Evolutionary conservation across 2,797 vertebrate species (phyloP).

Genomic region (Ceryle rudis): DNA sequence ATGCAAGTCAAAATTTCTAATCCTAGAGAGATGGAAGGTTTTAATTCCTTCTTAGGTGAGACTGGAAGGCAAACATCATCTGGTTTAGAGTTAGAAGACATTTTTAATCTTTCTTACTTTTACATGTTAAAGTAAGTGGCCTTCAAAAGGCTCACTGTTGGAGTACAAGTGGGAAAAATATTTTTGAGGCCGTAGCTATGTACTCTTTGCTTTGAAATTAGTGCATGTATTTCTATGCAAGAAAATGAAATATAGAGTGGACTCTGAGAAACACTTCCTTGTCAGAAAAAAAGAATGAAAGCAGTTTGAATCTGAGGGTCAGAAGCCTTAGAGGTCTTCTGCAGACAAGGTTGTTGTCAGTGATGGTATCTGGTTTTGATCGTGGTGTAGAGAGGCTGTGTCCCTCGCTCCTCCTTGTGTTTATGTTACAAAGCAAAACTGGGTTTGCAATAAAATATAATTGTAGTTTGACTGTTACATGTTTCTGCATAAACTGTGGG

Average conservation of each 20-base stretch:
- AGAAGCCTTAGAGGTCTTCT: background rate
- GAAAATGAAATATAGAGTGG: background rate
- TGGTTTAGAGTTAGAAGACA: background rate
- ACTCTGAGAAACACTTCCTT: background rate
- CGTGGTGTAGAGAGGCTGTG: background rate
- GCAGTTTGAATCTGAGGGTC: background rate
- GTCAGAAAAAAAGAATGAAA: background rate
- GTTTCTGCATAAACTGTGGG: background rate
- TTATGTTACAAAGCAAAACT: background rate
- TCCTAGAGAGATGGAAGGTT: background rate
- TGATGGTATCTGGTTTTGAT: background rate
- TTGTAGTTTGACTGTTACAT: background rate
- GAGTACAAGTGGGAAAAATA: background rate
- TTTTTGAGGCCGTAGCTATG: background rate
- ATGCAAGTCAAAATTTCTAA: background rate
- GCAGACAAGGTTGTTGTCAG: background rate
- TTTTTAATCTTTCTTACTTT: background rate
- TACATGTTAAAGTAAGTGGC: background rate
- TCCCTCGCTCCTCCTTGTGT: background rate
- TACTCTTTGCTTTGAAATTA: background rate
- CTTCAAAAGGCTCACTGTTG: background rate
- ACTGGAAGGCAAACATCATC: background rate
- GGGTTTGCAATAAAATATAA: background rate
- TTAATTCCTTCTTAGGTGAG: background rate
- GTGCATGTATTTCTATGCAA: background rate